A percentile compares a stretch with the other conserved stretches of the same genome.
Conservation (phyloP, 1,140 invertebrate species). For the Heliothis virescens region DNA sequence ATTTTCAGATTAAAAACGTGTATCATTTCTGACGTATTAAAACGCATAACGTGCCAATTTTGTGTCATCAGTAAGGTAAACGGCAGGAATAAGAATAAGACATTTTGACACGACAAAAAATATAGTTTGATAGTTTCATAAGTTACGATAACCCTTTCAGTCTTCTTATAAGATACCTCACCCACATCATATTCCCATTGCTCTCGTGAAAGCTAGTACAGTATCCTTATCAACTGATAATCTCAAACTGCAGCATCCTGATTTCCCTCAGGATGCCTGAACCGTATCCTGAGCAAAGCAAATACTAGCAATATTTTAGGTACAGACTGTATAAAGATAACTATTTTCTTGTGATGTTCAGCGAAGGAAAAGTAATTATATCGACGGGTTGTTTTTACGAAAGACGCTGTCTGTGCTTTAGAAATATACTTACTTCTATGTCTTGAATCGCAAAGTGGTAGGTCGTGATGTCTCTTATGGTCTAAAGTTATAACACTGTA, state of each 20-base stretch:
- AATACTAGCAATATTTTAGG: constrained; percentile 21
- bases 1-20: too few relatives aligned
- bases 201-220: constrained; percentile 24
- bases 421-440: too few relatives aligned
- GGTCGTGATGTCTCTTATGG: too few relatives aligned
- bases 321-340: neutral
- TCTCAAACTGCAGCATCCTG: constrained; percentile 16
- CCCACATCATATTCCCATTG: constrained; percentile 16
- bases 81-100: too few relatives aligned
- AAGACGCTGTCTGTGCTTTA: too few relatives aligned
- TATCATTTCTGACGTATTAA: too few relatives aligned
- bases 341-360: neutral
- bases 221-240: constrained; percentile 10
- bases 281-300: constrained; percentile 7
- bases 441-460: too few relatives aligned
- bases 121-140: neutral
- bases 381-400: neutral
- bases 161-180: neutral
- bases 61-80: too few relatives aligned
- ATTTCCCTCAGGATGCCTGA: constrained; percentile 13
- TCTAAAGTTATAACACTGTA: too few relatives aligned
- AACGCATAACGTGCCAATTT: too few relatives aligned
- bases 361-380: too few relatives aligned
- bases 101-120: too few relatives aligned
- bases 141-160: neutral